These are phyloP conservation scores for Prochilodus magdalenae DNA, from an alignment of 2,113 vertebrate genomes.

Conservation along the genomic window DNA sequence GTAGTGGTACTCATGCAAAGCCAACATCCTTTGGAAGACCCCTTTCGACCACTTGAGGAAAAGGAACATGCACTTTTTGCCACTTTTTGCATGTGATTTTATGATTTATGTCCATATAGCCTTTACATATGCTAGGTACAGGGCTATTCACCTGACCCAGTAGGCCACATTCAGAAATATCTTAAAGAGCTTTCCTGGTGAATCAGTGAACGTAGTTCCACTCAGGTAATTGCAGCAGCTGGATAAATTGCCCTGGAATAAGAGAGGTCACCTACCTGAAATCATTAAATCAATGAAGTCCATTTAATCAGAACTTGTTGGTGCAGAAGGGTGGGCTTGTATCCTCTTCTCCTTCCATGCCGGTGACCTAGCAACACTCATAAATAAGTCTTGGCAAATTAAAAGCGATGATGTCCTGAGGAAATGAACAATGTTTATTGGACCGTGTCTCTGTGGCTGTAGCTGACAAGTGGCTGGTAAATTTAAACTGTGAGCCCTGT, in stretches of 20 bases:
- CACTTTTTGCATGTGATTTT: neutral
- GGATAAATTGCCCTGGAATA: conserved; percentile 36
- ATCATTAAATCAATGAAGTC: conserved; percentile 38
- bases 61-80: neutral
- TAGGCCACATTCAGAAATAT: conserved; percentile 29
- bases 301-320: conserved; percentile 39
- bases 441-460: neutral
- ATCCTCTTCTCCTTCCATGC: neutral
- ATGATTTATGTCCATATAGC: neutral
- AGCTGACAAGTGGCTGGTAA: neutral
- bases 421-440: neutral
- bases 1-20: conserved; percentile 1
- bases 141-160: conserved; percentile 26
- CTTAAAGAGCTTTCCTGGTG: conserved; percentile 40
- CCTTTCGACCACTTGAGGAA: neutral
- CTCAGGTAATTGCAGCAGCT: conserved; percentile 51
- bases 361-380: neutral
- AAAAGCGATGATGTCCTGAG: neutral
- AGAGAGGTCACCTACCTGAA: conserved; percentile 14
- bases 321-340: conserved; percentile 23
- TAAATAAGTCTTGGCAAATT: conserved; percentile 13
- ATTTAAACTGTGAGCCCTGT: neutral
- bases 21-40: neutral
- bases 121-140: neutral
- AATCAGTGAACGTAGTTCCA: conserved; percentile 31